Evolutionary conservation across 1,140 invertebrate species (phyloP).

Genomic region (Brachionus rotundiformis): DNA sequence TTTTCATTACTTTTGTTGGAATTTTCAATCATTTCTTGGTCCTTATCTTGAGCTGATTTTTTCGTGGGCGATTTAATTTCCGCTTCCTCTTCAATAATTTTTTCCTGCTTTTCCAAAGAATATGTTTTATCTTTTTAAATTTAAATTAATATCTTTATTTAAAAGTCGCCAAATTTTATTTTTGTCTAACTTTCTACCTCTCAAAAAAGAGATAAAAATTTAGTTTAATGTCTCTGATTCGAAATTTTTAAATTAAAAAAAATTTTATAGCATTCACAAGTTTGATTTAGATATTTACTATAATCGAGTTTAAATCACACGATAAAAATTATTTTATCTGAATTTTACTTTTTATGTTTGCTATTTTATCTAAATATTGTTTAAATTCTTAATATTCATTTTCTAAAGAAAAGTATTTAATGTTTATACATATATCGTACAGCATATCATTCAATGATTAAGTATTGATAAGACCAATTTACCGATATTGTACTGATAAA

Average conservation of each 20-base stretch:
- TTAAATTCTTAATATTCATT: no score
- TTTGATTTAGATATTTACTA: not conserved
- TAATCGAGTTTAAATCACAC: not conserved
- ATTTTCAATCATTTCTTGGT: not conserved
- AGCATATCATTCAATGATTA: no score
- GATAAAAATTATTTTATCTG: not conserved
- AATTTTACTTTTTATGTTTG: not conserved
- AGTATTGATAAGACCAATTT: no score
- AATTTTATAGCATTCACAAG: not conserved
- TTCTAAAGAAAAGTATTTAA: no score
- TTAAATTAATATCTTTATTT: not conserved
- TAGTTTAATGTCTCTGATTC: not conserved
- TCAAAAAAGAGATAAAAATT: not conserved
- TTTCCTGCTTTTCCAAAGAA: not conserved
- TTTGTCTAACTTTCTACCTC: not conserved
- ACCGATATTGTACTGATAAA: no score
- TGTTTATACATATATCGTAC: no score
- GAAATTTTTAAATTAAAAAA: not conserved
- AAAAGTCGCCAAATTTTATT: not conserved
- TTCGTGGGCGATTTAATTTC: not conserved
- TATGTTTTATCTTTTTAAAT: constrained; percentile 44
- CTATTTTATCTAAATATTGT: no score
- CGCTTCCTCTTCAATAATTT: constrained; percentile 24
- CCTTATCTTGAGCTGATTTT: not conserved
- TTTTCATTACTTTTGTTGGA: constrained; percentile 3